A percentile compares a stretch with the other conserved stretches of the same genome.
Conservation (phyloP, 2,113 vertebrate genomes). For the Nerophis lumbriciformis region DNA sequence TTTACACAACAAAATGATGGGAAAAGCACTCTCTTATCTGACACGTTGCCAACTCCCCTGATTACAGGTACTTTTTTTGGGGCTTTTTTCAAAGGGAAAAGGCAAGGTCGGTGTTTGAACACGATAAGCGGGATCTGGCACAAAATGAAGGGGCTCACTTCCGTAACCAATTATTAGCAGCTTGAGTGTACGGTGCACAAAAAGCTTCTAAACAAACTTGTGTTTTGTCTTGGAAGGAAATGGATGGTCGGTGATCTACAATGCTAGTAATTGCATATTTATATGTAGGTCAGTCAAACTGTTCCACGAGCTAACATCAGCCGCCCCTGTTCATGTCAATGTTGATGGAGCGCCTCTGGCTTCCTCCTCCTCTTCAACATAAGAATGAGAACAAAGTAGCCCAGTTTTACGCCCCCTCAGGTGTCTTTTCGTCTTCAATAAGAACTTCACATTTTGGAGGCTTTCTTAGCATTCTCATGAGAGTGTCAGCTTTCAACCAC, state of each 20-base stretch:
- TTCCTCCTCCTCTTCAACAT: background rate
- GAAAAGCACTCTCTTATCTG: background rate
- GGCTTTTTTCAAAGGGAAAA: constrained; percentile 30
- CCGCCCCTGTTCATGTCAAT: constrained; percentile 3
- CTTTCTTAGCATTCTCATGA: constrained; percentile 9
- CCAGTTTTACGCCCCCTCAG: constrained; percentile 3
- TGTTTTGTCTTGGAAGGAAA: constrained; percentile 26
- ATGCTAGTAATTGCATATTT: constrained; percentile 2
- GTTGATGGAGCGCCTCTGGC: constrained; percentile 13
- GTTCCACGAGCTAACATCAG: background rate
- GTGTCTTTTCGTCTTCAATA: constrained; percentile 18
- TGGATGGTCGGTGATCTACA: constrained; percentile 11
- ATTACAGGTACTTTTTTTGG: constrained; percentile 6
- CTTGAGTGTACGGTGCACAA: constrained; percentile 16
- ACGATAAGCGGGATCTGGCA: constrained; percentile 30
- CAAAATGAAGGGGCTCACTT: constrained; percentile 33
- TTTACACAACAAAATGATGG: background rate
- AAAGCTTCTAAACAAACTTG: constrained; percentile 15
- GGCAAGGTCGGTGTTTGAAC: constrained; percentile 23
- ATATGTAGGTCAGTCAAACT: constrained; percentile 15
- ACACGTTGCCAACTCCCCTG: background rate
- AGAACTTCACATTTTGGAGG: constrained; percentile 13
- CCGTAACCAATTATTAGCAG: constrained; percentile 36
- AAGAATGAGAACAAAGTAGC: constrained; percentile 11
- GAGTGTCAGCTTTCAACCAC: constrained; percentile 38